Evolutionary conservation across 1,140 invertebrate species (phyloP), one percentile per base, ranked within the genome.

Genomic region (Mya arenaria): DNA sequence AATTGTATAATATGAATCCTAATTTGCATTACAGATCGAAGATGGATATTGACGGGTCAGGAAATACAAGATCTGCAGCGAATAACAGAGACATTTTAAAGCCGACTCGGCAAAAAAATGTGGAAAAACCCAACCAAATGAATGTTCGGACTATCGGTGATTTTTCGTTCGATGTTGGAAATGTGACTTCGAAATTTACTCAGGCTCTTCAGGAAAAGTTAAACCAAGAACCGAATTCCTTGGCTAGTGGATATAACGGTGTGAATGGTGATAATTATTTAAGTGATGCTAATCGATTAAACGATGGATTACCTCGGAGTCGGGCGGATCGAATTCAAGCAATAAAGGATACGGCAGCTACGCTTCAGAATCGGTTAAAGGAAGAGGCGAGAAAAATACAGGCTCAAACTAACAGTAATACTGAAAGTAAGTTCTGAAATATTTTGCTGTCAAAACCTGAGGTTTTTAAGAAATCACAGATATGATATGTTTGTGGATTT

Each of bases 271-370:
- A 56, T 15, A 32, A 80, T 39, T 71, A 52, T 28, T 30, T 52
- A 19, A 37, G 58, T 78, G 63, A 68, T 56, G 4, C 15, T 17
- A 41, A 74, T 10, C 44, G 34, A 34, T 39, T 37, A 15, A 44
- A 58, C 23, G 79, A 74, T n/a, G 68, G 72, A 32, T 44, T 44
- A 28, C 58, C 68, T 28, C 39, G 86, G 28, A 87, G 84, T n/a
- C 77, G 84, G 58, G 87, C 86, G 15, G 87, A 90, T 5, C 75
- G 90, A 17, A 90, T 90, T 34, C 83, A 90, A 79, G 89, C 88
- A 0, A 85, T 92, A 17, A 89, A 89, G 48, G 84, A 87, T 36
- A 90, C 89, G 8, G 87, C 90, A 15, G 66, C 84, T 36, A 88
- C 88, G 23, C 63, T 92, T 66, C 87, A 90, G 83, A 89, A 69